Evolutionary conservation across 2,113 vertebrate genomes (phyloP).

Genomic region (Xenus cinereus): DNA sequence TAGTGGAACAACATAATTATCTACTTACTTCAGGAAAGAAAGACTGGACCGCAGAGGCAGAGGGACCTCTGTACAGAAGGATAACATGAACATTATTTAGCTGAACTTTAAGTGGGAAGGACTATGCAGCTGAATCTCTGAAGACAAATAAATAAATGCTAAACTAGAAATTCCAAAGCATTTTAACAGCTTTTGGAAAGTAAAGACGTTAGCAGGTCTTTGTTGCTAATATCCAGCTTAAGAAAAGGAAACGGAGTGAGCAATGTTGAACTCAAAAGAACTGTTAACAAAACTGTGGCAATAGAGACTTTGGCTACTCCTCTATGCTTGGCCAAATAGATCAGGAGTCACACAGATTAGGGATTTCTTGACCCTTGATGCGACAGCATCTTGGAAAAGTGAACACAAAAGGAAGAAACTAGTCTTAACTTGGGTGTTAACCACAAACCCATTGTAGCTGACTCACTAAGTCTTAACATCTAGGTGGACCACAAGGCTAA

Average conservation of each 20-base stretch:
- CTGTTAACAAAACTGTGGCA: not conserved
- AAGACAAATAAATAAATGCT: constrained; percentile 34
- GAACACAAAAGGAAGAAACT: not conserved
- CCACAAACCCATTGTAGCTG: not conserved
- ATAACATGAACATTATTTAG: not conserved
- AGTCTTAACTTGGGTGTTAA: not conserved
- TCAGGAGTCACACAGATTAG: not conserved
- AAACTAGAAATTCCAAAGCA: not conserved
- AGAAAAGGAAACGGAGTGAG: not conserved
- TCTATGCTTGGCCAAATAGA: not conserved
- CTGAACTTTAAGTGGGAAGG: not conserved
- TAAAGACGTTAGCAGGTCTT: constrained; percentile 16
- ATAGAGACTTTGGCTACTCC: not conserved
- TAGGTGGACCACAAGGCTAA: not conserved
- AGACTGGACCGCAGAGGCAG: not conserved
- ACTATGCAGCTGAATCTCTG: not conserved
- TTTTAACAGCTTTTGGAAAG: constrained; percentile 15
- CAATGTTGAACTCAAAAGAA: not conserved
- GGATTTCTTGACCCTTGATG: not conserved
- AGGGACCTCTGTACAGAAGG: not conserved
- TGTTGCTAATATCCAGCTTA: not conserved
- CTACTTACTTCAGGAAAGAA: not conserved
- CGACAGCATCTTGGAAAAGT: not conserved
- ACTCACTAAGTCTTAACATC: not conserved
- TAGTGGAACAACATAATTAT: not conserved